Evolutionary conservation across 1,140 invertebrate species (phyloP), one percentile per base, ranked within the genome.

Genomic region (Triops longicaudatus): DNA sequence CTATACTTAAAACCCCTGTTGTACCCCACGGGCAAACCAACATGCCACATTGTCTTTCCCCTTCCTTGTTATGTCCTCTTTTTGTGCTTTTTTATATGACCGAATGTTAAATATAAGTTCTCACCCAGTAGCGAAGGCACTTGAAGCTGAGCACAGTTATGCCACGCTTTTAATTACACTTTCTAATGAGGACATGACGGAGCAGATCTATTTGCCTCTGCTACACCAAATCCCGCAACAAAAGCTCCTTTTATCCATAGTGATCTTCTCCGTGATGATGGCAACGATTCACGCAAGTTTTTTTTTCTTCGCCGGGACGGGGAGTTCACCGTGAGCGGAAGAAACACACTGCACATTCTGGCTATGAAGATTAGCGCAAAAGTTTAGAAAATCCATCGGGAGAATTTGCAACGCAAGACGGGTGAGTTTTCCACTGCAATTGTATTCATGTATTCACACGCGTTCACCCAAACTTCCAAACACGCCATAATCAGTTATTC

Each of bases 1-100:
- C 50, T 63, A 63, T 63, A 63, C 50, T 63, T 63, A 63, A 63
- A 63, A 63, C 50, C 50, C 50, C 50, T 63, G n/a, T 63, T 63
- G 50, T 63, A 14, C 14, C 50, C 50, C 50, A 4, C 31, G 17
- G 50, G 50, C 50, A 63, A 63, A 63, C 50, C 50, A 63, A 63
- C 50, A 63, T 63, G 50, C 50, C 50, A 63, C 50, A 63, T 63
- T 63, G 50, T 63, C 50, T 63, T 63, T 63, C 50, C 50, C 31
- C 7, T 63, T 63, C 50, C n/a, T 63, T 63, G 17, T 63, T 63
- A 63, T 17, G 17, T 10, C 0, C 22, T n/a, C 50, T 63, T 63
- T 63, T 63, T 63, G 44, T 63, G 44, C 44, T 63, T 63, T 37
- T 63, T 63, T 63, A 63, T 63, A 63, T 14, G 50, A 63, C 50